These are phyloP conservation scores for Pseudococcus viburni DNA, from an alignment of 2,888 invertebrate genomes.

Conservation along the genomic window DNA sequence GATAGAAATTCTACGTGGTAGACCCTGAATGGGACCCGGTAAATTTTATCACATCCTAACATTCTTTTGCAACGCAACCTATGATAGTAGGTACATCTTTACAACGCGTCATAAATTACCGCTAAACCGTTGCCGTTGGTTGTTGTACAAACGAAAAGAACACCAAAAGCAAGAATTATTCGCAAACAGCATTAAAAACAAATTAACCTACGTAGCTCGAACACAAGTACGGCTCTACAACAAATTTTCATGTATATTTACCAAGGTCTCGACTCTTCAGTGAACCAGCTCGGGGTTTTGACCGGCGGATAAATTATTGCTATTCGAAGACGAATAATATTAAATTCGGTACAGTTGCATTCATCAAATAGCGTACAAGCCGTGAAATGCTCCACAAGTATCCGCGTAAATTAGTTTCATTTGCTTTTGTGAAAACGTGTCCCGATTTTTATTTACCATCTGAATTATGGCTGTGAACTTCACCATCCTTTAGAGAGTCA, in stretches of 20 bases:
- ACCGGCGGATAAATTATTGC: conserved; percentile 25
- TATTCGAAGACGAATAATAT: conserved; percentile 17
- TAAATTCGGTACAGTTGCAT: neutral
- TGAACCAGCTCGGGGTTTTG: neutral
- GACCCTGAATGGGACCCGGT: neutral
- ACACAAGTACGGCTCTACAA: neutral
- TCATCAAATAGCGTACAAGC: conserved; percentile 9
- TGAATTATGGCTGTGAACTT: conserved; percentile 24
- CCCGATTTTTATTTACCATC: conserved; percentile 43
- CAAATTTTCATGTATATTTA: neutral
- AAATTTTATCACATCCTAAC: conserved; percentile 19
- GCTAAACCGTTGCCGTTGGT: neutral
- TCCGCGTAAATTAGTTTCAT: conserved; percentile 37
- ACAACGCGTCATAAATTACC: conserved; percentile 17
- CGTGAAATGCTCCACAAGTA: conserved; percentile 38
- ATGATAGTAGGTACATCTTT: conserved; percentile 26
- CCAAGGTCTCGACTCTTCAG: neutral
- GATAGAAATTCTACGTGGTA: neutral
- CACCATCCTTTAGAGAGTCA: conserved; percentile 31
- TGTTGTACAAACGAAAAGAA: conserved; percentile 2
- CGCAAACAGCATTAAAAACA: conserved; percentile 43
- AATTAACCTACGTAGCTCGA: conserved; percentile 14
- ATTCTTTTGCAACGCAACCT: conserved; percentile 1
- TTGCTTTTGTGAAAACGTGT: conserved; percentile 46
- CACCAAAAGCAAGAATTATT: conserved; percentile 29